Base-by-base conservation (phyloP, 2,113 vertebrate genomes). In the Jacana jacana region DNA sequence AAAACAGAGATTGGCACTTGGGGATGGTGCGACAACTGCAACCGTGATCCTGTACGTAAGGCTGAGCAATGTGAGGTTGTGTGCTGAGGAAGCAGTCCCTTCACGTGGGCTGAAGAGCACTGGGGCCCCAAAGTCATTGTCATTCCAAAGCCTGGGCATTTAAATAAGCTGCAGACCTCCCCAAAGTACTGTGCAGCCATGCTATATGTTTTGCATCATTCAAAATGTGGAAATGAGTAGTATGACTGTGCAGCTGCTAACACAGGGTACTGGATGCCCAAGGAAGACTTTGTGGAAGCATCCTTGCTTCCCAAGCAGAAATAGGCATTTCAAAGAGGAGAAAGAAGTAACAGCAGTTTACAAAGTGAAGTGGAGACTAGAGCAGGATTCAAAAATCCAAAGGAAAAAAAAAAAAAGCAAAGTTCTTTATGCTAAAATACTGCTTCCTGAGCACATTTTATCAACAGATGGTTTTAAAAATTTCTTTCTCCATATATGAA, bases 381-480 rank as follows among this genome's bases (percentile, higher is more conserved):
- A 80, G 18, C 6, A 51, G 23, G 33, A 86, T 80, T 83, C 13
- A 75, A 88, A 86, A 88, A 48, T 57, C 7, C 12, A 7, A 93
- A 92, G 27, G 13, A 55, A 90, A 82, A 81, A 79, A 49, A 51
- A 9, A 81, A 79, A 49, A 51, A 9, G 10, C 12, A 3, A 37
- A 85, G 6, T 46, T 80, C 55, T 76, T 81, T 40, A 52, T 79
- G 61, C 35, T 89, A 60, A 49, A 80, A 66, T 77, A 55, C 55
- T 86, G 71, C 82, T 94, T 91, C 85, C 82, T 91, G 79, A 88
- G 70, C 79, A 93, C 64, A 77, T 95, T 94, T 91, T 88, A 86
- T 88, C 87, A 91, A 82, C 96, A 95, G 93, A 95, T 95, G 89
- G 95, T 78, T 96, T 88, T 35, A 55, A 89, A 96, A 85, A 44